Percentiles rank a stretch among this genome's conserved stretches.
These are phyloP conservation scores for Synergus umbraculus DNA, from an alignment of 2,888 invertebrate genomes.

Conservation along the genomic window DNA sequence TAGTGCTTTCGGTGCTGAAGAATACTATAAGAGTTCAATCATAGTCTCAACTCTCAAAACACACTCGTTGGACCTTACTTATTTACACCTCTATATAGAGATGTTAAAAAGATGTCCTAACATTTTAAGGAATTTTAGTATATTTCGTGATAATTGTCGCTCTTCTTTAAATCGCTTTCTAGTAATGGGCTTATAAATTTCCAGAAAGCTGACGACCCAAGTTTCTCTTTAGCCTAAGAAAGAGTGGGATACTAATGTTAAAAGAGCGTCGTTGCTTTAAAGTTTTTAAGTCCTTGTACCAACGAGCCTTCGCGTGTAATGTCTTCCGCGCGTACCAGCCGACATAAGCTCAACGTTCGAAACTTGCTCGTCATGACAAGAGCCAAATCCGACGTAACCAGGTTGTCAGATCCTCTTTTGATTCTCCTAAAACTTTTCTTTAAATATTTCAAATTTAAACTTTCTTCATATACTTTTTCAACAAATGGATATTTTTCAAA, in stretches of 20 bases:
- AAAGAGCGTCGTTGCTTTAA: slow-evolving; percentile 57
- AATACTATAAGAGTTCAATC: too few species aligned
- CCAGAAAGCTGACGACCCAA: slow-evolving; percentile 46
- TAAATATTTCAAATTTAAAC: slow-evolving; percentile 19
- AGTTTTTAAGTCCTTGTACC: slow-evolving; percentile 68
- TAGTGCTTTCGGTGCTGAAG: too few species aligned
- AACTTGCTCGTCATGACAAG: slow-evolving; percentile 51
- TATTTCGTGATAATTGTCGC: background rate
- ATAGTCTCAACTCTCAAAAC: too few species aligned
- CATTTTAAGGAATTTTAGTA: too few species aligned
- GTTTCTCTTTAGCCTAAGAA: slow-evolving; percentile 48
- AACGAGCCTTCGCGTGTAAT: slow-evolving; percentile 60
- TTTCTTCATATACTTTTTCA: slow-evolving; percentile 18
- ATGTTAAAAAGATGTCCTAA: too few species aligned
- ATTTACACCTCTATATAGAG: too few species aligned
- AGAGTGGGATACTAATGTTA: slow-evolving; percentile 52
- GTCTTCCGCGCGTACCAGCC: slow-evolving; percentile 53
- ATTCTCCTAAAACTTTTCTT: slow-evolving; percentile 27
- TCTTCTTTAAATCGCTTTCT: slow-evolving; percentile 44
- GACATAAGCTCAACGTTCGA: slow-evolving; percentile 61
- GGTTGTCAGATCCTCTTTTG: slow-evolving; percentile 44
- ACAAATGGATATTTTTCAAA: background rate
- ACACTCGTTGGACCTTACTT: too few species aligned
- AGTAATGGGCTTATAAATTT: slow-evolving; percentile 52
- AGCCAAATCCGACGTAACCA: slow-evolving; percentile 46